Conservation (phyloP, 1,140 invertebrate genomes). For the Drusus annulatus region DNA sequence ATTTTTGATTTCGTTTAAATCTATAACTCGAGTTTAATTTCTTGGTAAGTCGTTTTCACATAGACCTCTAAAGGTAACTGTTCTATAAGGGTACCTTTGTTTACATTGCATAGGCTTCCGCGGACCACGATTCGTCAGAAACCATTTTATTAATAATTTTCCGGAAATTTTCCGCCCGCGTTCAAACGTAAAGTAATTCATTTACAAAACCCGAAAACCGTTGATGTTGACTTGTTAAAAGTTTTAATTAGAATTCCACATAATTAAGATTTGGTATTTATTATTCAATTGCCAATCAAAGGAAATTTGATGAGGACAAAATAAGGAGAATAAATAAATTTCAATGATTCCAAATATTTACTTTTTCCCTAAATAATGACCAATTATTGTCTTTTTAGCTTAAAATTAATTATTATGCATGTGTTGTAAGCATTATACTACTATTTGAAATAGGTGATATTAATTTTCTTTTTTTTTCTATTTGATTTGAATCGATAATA, state of each 20-base stretch:
- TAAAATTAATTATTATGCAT: too few species aligned
- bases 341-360: background rate
- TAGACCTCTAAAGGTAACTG: background rate
- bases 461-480: too few species aligned
- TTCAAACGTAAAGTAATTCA: background rate
- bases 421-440: too few species aligned
- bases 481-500: too few species aligned
- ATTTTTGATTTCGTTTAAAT: too few species aligned
- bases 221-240: background rate
- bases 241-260: conserved; percentile 26
- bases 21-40: background rate
- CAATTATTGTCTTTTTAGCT: too few species aligned
- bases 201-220: conserved; percentile 5
- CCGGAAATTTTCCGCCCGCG: background rate
- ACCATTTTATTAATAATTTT: conserved; percentile 10
- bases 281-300: conserved; percentile 22
- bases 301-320: background rate
- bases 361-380: background rate
- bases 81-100: background rate
- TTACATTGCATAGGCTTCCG: background rate
- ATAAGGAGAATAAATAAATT: background rate
- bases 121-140: background rate
- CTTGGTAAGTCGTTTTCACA: background rate
- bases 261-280: background rate
- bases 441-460: too few species aligned